These are phyloP conservation scores for Xestobium rufovillosum DNA, from an alignment of 2,888 invertebrate genomes.

Conservation along the genomic window DNA sequence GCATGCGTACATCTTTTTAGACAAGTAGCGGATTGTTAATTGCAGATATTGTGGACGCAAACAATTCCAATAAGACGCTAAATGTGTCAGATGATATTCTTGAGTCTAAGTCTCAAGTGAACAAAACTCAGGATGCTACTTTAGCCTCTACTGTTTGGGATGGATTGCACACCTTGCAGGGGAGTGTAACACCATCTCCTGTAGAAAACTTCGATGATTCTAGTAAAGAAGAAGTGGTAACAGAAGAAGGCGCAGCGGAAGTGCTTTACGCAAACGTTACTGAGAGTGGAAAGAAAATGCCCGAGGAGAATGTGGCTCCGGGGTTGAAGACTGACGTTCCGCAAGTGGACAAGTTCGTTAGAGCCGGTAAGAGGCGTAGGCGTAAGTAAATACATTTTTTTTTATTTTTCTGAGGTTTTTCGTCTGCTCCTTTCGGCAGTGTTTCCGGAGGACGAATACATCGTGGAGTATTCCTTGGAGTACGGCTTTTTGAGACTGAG, in stretches of 20 bases:
- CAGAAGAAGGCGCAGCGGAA: too few relatives aligned
- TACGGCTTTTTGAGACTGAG: slow-evolving; percentile 92
- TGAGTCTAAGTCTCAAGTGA: background rate
- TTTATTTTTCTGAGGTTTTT: too few relatives aligned
- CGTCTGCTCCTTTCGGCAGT: too few relatives aligned
- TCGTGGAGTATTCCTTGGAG: slow-evolving; percentile 95
- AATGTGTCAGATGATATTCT: too few relatives aligned
- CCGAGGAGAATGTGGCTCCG: slow-evolving; percentile 7
- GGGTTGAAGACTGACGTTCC: slow-evolving; percentile 44
- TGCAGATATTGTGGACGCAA: too few relatives aligned
- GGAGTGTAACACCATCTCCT: slow-evolving; percentile 2
- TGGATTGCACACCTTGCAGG: background rate
- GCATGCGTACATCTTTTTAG: background rate
- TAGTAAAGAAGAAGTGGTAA: too few relatives aligned
- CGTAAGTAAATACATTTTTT: background rate
- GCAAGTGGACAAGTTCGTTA: slow-evolving; percentile 52
- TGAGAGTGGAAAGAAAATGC: slow-evolving; percentile 11
- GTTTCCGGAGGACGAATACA: slow-evolving; percentile 84
- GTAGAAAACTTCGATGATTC: too few relatives aligned
- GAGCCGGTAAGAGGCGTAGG: slow-evolving; percentile 45
- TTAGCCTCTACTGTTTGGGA: background rate
- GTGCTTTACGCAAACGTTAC: slow-evolving; percentile 15
- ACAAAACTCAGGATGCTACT: background rate
- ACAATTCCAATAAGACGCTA: too few relatives aligned
- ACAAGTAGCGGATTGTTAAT: too few relatives aligned